Conservation (phyloP, 1,140 invertebrate genomes). For the Drosophila trapezifrons region DNA sequence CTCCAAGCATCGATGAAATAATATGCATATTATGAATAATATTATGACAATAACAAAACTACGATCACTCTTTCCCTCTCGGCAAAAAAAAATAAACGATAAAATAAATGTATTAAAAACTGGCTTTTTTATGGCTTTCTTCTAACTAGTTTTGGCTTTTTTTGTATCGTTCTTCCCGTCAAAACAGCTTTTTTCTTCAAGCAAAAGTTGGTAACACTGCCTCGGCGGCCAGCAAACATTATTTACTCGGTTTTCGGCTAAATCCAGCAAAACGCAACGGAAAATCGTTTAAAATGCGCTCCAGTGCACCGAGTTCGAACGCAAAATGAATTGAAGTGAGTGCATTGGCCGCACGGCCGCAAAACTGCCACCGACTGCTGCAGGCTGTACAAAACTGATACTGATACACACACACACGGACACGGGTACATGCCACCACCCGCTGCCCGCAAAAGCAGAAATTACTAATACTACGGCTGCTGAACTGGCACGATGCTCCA, state of each 20-base stretch:
- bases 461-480: conserved; percentile 44
- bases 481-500: conserved; percentile 28
- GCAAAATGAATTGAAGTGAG: conserved; percentile 74
- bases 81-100: too few species aligned
- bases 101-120: too few species aligned
- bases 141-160: too few species aligned
- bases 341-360: conserved; percentile 44
- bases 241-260: conserved; percentile 60
- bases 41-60: too few species aligned
- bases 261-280: conserved; percentile 45
- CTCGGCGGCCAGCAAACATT: conserved; percentile 14
- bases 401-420: conserved; percentile 36
- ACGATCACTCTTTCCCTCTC: too few species aligned
- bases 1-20: too few species aligned
- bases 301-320: conserved; percentile 55
- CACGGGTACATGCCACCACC: conserved; percentile 30
- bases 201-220: conserved; percentile 5
- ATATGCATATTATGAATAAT: too few species aligned
- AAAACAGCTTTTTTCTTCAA: too few species aligned
- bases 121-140: too few species aligned
- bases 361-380: conserved; percentile 46
- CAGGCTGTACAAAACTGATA: conserved; percentile 71
- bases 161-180: too few species aligned
- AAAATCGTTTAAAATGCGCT: conserved; percentile 64
- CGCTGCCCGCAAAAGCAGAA: conserved; percentile 24